Evolutionary conservation across 2,888 invertebrate species (phyloP).

Genomic region (Agrilus biguttatus): DNA sequence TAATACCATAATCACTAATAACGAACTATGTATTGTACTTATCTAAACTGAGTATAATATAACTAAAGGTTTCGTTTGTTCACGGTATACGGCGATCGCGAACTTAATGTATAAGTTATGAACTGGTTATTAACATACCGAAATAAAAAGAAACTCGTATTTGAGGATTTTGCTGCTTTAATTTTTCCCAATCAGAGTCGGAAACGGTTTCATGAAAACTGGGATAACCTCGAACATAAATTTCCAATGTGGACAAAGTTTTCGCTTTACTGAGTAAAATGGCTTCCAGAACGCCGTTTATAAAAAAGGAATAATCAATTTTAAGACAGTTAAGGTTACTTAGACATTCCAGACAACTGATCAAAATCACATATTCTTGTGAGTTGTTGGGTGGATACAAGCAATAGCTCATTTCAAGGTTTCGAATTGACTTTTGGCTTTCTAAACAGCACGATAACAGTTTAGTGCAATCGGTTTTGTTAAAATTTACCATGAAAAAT

Average conservation of each 20-base stretch:
- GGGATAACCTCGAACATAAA: slow-evolving; percentile 31
- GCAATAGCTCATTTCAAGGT: slow-evolving; percentile 31
- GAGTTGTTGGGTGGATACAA: slow-evolving; percentile 29
- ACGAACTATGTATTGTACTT: too few species aligned
- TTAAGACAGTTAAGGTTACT: slow-evolving; percentile 26
- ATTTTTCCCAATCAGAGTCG: slow-evolving; percentile 29
- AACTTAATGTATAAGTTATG: too few species aligned
- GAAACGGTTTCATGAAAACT: slow-evolving; percentile 28
- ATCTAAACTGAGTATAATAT: too few species aligned
- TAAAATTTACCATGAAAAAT: slow-evolving; percentile 32
- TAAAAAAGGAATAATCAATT: slow-evolving; percentile 33
- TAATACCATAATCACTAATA: too few species aligned
- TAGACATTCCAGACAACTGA: slow-evolving; percentile 25
- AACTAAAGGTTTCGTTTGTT: too few species aligned
- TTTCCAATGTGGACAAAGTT: slow-evolving; percentile 25
- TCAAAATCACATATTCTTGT: slow-evolving; percentile 16
- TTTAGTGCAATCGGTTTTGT: slow-evolving; percentile 29
- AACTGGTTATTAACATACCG: slow-evolving; percentile 8
- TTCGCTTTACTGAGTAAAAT: slow-evolving; percentile 27
- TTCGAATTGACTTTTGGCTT: slow-evolving; percentile 23
- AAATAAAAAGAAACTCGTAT: slow-evolving; percentile 26
- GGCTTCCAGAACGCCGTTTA: slow-evolving; percentile 28
- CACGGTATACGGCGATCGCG: too few species aligned
- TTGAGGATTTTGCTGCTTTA: slow-evolving; percentile 27
- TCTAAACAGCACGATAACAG: slow-evolving; percentile 28